A percentile compares a stretch with the other conserved stretches of the same genome.
Conservation (phyloP, 2,113 vertebrate species). For the Synchiropus splendidus region DNA sequence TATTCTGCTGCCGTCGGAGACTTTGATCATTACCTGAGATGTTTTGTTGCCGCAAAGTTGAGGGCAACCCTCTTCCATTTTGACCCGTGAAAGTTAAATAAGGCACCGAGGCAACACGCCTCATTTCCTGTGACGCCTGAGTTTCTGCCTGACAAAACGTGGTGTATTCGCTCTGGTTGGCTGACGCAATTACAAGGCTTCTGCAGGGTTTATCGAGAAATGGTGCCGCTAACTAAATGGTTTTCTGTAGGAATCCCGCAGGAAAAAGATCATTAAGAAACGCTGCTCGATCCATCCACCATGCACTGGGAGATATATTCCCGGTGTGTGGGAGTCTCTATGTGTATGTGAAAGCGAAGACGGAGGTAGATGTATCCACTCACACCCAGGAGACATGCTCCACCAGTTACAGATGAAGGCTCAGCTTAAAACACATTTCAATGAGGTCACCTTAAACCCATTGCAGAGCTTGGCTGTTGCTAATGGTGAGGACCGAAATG, state of each 20-base stretch:
- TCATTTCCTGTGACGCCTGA: conserved; percentile 10
- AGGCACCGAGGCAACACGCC: conserved; percentile 13
- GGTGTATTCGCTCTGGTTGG: conserved; percentile 20
- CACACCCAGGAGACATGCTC: conserved; percentile 22
- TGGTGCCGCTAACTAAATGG: conserved; percentile 42
- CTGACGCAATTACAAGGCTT: conserved; percentile 45
- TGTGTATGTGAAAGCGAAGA: conserved; percentile 9
- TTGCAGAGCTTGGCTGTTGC: conserved; percentile 29
- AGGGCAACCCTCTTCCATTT: not conserved
- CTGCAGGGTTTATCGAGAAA: conserved; percentile 38
- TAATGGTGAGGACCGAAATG: no score
- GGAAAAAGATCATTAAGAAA: conserved; percentile 46
- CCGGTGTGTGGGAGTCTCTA: conserved; percentile 10
- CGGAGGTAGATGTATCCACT: not conserved
- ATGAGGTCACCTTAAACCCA: conserved; percentile 31
- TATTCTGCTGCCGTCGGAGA: not conserved
- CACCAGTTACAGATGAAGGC: conserved; percentile 39
- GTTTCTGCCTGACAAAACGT: conserved; percentile 27
- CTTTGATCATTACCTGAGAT: conserved; percentile 1
- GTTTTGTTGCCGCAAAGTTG: conserved; percentile 5
- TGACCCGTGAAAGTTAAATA: conserved; percentile 25
- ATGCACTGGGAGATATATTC: conserved; percentile 17
- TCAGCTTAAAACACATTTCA: conserved; percentile 42
- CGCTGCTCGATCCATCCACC: conserved; percentile 26
- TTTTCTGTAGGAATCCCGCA: conserved; percentile 42